Evolutionary conservation across 2,113 vertebrate species (phyloP).

Genomic region (Microtus richardsoni): DNA sequence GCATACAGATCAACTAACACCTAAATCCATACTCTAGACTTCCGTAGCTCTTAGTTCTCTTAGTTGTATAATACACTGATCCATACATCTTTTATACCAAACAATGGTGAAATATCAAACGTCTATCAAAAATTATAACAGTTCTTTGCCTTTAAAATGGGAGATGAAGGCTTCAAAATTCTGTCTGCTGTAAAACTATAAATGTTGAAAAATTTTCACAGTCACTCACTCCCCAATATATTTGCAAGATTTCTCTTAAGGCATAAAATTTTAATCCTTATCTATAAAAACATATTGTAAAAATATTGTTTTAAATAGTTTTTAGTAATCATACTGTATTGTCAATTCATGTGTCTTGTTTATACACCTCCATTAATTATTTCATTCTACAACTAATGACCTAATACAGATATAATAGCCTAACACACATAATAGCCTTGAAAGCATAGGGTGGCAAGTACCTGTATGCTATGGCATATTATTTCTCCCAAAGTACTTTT

Average conservation of each 20-base stretch:
- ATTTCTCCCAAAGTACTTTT: constrained; percentile 12
- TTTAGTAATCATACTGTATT: background rate
- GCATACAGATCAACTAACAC: background rate
- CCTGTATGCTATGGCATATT: background rate
- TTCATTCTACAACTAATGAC: background rate
- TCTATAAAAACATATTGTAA: background rate
- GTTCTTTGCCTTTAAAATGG: constrained; percentile 48
- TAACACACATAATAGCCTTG: background rate
- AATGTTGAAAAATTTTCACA: constrained; percentile 48
- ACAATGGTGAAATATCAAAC: constrained; percentile 62
- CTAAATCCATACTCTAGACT: background rate
- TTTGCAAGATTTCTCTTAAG: constrained; percentile 38
- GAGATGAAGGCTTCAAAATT: constrained; percentile 65
- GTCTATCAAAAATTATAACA: constrained; percentile 59
- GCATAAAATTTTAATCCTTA: constrained; percentile 56
- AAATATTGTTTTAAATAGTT: no score
- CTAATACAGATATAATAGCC: background rate
- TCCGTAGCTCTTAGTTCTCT: background rate
- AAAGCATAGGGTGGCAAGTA: background rate
- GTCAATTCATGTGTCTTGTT: no score
- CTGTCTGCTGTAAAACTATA: constrained; percentile 56
- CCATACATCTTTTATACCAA: constrained; percentile 46
- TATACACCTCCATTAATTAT: background rate
- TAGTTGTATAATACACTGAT: background rate
- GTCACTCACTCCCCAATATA: background rate